Evolutionary conservation across 2,113 vertebrate species (phyloP).

Genomic region (Eublepharis macularius): DNA sequence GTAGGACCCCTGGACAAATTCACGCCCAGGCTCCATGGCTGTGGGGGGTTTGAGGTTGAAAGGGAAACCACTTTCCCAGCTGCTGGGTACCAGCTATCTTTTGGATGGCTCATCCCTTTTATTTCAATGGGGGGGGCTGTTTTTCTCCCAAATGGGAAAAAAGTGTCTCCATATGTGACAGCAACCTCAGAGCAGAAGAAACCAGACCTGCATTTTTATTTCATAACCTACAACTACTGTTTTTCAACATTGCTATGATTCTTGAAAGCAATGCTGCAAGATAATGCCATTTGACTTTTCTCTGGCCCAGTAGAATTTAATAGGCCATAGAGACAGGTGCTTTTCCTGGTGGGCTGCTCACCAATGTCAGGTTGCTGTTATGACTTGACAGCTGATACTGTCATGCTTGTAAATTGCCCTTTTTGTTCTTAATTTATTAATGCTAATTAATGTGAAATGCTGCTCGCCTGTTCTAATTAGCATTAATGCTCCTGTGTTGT

Average conservation of each 20-base stretch:
- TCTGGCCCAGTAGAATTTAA: neutral
- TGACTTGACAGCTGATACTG: neutral
- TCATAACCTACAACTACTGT: neutral
- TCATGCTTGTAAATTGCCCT: constrained; percentile 11
- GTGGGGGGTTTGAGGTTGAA: no score
- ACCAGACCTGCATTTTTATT: neutral
- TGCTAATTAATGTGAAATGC: constrained; percentile 34
- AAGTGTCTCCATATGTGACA: neutral
- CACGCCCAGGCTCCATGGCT: no score
- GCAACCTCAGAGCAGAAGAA: neutral
- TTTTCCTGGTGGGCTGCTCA: constrained; percentile 30
- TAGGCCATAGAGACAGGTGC: neutral
- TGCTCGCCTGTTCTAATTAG: constrained; percentile 1
- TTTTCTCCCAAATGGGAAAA: neutral
- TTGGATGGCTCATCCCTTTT: no score
- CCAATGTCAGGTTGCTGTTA: constrained; percentile 15
- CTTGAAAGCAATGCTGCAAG: constrained; percentile 6
- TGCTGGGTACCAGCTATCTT: no score
- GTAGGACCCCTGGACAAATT: no score
- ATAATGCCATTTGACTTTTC: constrained; percentile 10
- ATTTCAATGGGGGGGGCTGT: no score
- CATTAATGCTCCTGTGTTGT: neutral
- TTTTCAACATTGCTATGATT: constrained; percentile 3
- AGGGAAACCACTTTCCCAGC: no score
- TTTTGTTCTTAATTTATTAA: constrained; percentile 33